Conservation (phyloP, 2,797 vertebrate species). For the Lepus townsendii region DNA sequence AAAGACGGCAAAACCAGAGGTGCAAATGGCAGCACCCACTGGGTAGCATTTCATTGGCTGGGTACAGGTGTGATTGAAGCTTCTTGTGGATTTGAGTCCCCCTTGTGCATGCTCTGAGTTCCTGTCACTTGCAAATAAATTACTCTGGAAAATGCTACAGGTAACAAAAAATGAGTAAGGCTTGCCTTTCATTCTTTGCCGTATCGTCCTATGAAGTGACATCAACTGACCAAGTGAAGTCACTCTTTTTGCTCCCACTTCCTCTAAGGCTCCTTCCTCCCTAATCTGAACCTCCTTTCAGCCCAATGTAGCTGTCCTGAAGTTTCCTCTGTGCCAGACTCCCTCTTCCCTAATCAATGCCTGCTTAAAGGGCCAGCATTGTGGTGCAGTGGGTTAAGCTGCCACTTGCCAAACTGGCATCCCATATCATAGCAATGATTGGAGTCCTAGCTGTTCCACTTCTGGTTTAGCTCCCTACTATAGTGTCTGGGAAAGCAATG, state of each 20-base stretch:
- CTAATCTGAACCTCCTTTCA: neutral
- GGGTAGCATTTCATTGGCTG: no score
- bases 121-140: neutral
- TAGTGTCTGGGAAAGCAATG: no score
- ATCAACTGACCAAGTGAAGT: neutral
- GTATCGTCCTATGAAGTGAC: neutral
- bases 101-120: neutral
- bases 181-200: neutral
- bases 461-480: no score
- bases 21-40: neutral
- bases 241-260: no score
- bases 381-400: no score
- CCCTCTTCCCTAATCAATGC: neutral
- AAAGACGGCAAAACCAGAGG: neutral
- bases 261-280: neutral
- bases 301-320: neutral
- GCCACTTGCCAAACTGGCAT: no score
- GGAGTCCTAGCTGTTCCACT: no score
- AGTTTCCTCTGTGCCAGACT: neutral
- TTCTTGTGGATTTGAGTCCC: neutral
- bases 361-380: no score
- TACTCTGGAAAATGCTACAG: neutral
- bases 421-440: no score
- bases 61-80: neutral
- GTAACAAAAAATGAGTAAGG: neutral